A percentile compares a stretch with the other conserved stretches of the same genome.
phyloP scores from a whole-genome alignment of 2,888 invertebrate genomes.

The Aphelenchoides bicaudatus region DNA sequence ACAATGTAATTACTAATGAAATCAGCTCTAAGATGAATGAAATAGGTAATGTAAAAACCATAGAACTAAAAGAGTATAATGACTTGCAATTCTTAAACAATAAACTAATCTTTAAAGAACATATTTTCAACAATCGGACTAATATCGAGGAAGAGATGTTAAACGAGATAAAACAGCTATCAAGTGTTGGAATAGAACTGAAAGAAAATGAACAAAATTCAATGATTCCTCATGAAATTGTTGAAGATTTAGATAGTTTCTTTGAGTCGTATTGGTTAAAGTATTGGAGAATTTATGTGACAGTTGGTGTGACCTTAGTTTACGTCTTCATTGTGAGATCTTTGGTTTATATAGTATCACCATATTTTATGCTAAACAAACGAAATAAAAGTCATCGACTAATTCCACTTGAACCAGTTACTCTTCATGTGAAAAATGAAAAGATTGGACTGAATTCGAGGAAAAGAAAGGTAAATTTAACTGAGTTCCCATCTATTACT shows the following conservation, averaged over 20 bases:
- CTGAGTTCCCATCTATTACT: conserved; percentile 17
- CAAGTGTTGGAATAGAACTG: too few species aligned
- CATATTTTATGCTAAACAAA: conserved; percentile 19
- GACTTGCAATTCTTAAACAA: too few species aligned
- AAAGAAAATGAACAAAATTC: too few species aligned
- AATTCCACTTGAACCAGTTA: conserved; percentile 19
- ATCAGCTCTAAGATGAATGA: conserved; percentile 25
- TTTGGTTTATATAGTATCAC: conserved; percentile 25
- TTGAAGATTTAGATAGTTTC: too few species aligned
- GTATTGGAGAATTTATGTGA: conserved; percentile 37
- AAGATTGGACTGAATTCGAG: conserved; percentile 23
- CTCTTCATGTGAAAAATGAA: conserved; percentile 11
- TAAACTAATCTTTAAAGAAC: too few species aligned
- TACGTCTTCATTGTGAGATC: conserved; percentile 34
- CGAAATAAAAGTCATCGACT: conserved; percentile 15
- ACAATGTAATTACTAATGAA: too few species aligned
- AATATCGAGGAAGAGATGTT: too few species aligned
- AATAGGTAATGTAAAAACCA: conserved; percentile 25
- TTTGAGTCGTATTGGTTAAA: conserved; percentile 30
- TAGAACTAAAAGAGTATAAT: too few species aligned
- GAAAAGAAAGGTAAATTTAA: conserved; percentile 26
- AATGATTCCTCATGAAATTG: too few species aligned
- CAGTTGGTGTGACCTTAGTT: conserved; percentile 34
- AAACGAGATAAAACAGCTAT: too few species aligned
- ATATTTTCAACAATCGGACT: too few species aligned